Conservation (phyloP, 2,113 vertebrate species). For the Scatophagus argus region DNA sequence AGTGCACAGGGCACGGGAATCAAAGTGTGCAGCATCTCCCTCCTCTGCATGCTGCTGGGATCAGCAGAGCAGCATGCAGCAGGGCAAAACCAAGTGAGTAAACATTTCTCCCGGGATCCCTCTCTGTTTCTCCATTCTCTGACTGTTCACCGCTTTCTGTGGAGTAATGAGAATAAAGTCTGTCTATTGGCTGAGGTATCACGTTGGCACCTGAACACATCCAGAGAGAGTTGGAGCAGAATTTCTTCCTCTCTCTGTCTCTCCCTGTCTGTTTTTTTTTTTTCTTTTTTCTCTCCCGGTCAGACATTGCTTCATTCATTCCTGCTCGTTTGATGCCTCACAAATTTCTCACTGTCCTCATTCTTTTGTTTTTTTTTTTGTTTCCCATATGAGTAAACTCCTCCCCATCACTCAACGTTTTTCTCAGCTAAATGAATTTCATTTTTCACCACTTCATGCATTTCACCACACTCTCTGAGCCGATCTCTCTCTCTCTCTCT, state of each 20-base stretch:
- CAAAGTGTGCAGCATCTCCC: constrained; percentile 47
- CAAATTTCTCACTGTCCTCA: constrained; percentile 51
- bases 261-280: neutral
- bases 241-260: constrained; percentile 18
- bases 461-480: constrained; percentile 6
- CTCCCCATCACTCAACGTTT: constrained; percentile 21
- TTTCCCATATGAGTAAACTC: constrained; percentile 47
- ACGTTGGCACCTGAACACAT: constrained; percentile 43
- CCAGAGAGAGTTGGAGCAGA: constrained; percentile 30
- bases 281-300: constrained; percentile 2
- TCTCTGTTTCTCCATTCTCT: constrained; percentile 26
- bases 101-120: constrained; percentile 62
- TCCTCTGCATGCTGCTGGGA: constrained; percentile 38
- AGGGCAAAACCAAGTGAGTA: constrained; percentile 55
- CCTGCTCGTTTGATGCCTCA: constrained; percentile 1
- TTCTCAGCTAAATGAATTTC: constrained; percentile 48
- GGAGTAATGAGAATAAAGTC: constrained; percentile 56
- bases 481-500: constrained; percentile 25
- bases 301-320: constrained; percentile 47
- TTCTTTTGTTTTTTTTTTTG: constrained; percentile 56
- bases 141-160: constrained; percentile 28
- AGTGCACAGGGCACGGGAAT: constrained; percentile 38
- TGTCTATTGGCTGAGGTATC: constrained; percentile 33
- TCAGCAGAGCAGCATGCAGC: constrained; percentile 7
- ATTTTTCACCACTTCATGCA: constrained; percentile 53